These are phyloP conservation scores for Gallinago undulata DNA, from an alignment of 2,113 vertebrate genomes.

Conservation along the genomic window DNA sequence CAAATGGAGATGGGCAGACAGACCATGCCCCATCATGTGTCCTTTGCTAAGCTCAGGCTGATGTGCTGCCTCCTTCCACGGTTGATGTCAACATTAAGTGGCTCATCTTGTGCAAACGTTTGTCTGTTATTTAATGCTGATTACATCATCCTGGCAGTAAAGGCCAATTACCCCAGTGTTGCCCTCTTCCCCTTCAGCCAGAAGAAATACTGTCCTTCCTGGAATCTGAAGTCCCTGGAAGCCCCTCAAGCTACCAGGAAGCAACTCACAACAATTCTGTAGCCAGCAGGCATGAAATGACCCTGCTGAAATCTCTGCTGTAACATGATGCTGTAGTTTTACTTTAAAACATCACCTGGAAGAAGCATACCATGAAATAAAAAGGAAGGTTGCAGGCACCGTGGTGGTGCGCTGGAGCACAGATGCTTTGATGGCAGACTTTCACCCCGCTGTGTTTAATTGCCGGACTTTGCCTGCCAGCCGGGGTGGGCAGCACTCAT, in stretches of 20 bases:
- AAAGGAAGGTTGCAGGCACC: background rate
- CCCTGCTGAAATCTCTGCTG: background rate
- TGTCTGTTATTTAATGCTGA: background rate
- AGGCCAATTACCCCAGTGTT: background rate
- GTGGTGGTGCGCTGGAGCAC: background rate
- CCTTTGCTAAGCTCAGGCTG: background rate
- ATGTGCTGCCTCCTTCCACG: background rate
- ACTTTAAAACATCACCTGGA: background rate
- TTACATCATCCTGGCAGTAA: background rate
- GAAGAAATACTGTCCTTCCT: background rate
- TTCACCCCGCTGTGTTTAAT: background rate
- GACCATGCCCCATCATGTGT: accelerated
- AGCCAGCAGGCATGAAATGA: background rate
- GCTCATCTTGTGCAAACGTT: background rate
- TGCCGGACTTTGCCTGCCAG: conserved; percentile 32
- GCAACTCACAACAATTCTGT: background rate
- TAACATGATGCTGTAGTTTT: background rate
- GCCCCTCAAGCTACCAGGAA: background rate
- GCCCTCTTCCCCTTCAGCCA: background rate
- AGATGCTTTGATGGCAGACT: background rate
- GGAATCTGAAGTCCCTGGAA: background rate
- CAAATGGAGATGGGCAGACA: background rate
- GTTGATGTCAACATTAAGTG: background rate
- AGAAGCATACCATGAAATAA: background rate
- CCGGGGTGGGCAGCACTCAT: background rate